Conservation (phyloP, 2,888 invertebrate genomes). For the Lucinisca nassula region DNA sequence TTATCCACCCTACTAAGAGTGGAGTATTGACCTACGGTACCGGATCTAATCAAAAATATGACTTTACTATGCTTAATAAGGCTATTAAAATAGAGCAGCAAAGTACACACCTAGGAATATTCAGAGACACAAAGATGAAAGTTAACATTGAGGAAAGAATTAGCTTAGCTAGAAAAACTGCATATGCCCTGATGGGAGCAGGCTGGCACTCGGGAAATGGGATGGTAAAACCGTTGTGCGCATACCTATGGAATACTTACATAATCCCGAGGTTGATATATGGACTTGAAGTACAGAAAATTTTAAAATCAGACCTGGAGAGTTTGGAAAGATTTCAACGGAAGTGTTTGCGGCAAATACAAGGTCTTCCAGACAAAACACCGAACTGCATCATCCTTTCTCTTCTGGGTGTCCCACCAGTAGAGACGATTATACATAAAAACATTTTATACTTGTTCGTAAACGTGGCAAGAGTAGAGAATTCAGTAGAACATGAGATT, state of each 20-base stretch:
- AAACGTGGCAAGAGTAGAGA: neutral
- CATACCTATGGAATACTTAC: neutral
- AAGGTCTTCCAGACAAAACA: conserved; percentile 13
- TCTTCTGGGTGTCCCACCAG: conserved; percentile 6
- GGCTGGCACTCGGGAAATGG: too few relatives aligned
- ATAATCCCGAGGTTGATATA: neutral
- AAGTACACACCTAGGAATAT: too few relatives aligned
- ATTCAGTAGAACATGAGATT: neutral
- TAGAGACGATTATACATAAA: neutral
- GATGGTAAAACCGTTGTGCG: neutral
- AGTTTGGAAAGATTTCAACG: conserved; percentile 1
- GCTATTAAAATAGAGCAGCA: too few relatives aligned
- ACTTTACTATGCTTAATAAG: too few relatives aligned
- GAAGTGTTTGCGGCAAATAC: conserved; percentile 1
- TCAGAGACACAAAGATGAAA: too few relatives aligned
- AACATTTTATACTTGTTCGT: conserved; percentile 13
- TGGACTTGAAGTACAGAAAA: neutral
- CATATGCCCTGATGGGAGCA: too few relatives aligned
- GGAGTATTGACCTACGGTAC: too few relatives aligned
- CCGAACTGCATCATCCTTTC: neutral
- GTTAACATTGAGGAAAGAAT: too few relatives aligned
- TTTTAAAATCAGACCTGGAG: neutral
- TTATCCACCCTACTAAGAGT: too few relatives aligned
- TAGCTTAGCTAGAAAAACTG: too few relatives aligned
- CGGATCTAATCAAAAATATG: too few relatives aligned